Conservation (phyloP, 2,888 invertebrate species). For the Proisotoma minuta region DNA sequence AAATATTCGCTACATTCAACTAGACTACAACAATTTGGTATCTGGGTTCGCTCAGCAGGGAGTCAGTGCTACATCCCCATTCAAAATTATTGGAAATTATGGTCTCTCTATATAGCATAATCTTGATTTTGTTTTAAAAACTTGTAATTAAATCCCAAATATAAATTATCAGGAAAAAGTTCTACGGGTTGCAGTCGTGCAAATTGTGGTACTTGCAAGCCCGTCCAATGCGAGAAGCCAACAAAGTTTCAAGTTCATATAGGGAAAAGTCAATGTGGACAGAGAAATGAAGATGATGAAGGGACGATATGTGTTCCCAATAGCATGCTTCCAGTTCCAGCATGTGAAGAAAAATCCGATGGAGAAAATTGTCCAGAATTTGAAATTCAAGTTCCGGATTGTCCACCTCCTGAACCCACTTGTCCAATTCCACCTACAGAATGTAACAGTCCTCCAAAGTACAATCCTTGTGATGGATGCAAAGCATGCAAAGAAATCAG, state of each 20-base stretch:
- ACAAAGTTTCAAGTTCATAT: constrained; percentile 27
- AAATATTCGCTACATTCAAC: constrained; percentile 23
- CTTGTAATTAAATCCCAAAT: too few species aligned
- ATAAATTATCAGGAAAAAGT: too few species aligned
- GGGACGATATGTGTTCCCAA: constrained; percentile 20
- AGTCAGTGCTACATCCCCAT: too few species aligned
- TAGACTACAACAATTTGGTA: constrained; percentile 21
- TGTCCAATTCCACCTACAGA: not conserved
- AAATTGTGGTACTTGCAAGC: not conserved
- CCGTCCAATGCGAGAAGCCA: constrained; percentile 2
- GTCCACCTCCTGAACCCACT: too few species aligned
- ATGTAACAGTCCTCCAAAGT: not conserved
- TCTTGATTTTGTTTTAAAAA: too few species aligned
- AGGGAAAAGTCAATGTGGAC: constrained; percentile 15
- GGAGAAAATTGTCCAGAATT: constrained; percentile 7
- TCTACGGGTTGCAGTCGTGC: not conserved
- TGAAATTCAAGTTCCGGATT: constrained; percentile 19
- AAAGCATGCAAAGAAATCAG: constrained; percentile 27
- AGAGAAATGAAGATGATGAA: too few species aligned
- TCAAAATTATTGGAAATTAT: too few species aligned
- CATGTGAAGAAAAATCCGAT: not conserved
- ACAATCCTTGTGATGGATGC: constrained; percentile 26
- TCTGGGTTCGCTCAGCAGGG: constrained; percentile 20
- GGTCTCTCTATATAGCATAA: too few species aligned
- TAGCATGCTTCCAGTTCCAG: constrained; percentile 17